A percentile compares a stretch with the other conserved stretches of the same genome.
phyloP scores from a whole-genome alignment of 2,888 invertebrate species.

The Diloba caeruleocephala region DNA sequence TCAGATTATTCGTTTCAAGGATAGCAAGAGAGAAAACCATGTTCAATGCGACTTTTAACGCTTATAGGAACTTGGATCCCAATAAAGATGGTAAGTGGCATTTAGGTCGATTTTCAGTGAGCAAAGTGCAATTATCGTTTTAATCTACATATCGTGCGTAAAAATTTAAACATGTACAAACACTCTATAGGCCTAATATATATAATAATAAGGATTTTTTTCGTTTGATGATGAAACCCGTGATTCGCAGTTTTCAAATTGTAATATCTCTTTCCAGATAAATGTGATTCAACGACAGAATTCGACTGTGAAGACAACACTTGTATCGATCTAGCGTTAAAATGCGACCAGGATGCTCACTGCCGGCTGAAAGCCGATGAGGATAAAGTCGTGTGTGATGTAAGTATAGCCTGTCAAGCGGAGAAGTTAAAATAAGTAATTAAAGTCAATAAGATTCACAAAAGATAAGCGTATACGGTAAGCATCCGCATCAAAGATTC shows the following conservation, averaged over 20 bases:
- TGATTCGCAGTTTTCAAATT: constrained; percentile 3
- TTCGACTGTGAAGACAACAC: constrained; percentile 96
- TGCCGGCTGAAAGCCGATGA: constrained; percentile 96
- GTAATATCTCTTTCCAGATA: constrained; percentile 59
- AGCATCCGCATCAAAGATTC: too few relatives aligned
- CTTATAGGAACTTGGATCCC: constrained; percentile 87
- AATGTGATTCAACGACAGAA: too few relatives aligned
- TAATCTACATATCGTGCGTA: too few relatives aligned
- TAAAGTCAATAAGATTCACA: too few relatives aligned
- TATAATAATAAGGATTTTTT: too few relatives aligned
- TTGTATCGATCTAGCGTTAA: constrained; percentile 92
- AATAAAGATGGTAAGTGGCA: constrained; percentile 61
- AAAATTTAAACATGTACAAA: too few relatives aligned
- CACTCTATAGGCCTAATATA: too few relatives aligned
- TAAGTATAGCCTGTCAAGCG: constrained; percentile 54
- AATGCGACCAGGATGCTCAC: constrained; percentile 93
- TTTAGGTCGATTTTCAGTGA: too few relatives aligned
- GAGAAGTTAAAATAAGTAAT: too few relatives aligned
- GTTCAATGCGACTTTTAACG: constrained; percentile 93
- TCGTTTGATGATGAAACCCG: too few relatives aligned
- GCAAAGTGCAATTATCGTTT: too few relatives aligned
- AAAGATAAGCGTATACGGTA: too few relatives aligned
- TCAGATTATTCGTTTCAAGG: constrained; percentile 92
- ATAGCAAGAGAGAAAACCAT: constrained; percentile 84
- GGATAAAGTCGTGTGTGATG: constrained; percentile 80